Base-by-base conservation (phyloP, 2,888 invertebrate genomes). In the Deroplatys truncata region DNA sequence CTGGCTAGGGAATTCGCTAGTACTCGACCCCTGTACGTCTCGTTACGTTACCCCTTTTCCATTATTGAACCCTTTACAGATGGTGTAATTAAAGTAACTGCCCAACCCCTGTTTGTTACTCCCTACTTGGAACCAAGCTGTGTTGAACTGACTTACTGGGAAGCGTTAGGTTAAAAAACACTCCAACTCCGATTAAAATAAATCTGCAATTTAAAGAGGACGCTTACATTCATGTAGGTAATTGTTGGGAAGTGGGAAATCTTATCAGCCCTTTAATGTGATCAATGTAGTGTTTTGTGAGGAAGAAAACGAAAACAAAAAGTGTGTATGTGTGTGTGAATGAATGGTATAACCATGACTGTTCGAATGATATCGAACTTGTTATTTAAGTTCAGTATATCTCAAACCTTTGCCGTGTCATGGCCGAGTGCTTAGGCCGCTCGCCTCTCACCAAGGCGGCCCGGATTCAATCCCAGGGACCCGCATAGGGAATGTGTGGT, bases 51-150 rank as follows among this genome's bases (percentile, higher is more conserved):
- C 89, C 84, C 82, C 86, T 86, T 86, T 86, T 82, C 82, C 90
- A 90, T 90, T 90, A 90, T 90, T 89, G 89, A 89, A 90, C 88
- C 90, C 90, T 89, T 85, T 84, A 89, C 85, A 88, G 86, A 90
- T 89, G 89, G 90, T 89, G 90, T 90, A 90, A 90, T 90, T 90
- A 90, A 90, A 90, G 90, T 90, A 90, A 90, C 90, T 90, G 31
- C 88, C 84, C 90, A 25, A 83, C 82, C 89, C 84, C 82, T 29
- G 86, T 35, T 43, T 88, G 85, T 43, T 72, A 35, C 88, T 29
- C 88, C 82, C 84, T 49, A 25, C 56, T 72, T 43, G 56, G 56
- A 20, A 20, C 16, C 5, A 72, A 25, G 56, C 20, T 72, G 25
- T 3, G 56, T 25, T 20, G 56, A 20, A 72, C 20, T 72, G 56